Evolutionary conservation across 2,888 invertebrate genomes (phyloP), one percentile per base, ranked within the genome.

Genomic region (Clostera curtula): DNA sequence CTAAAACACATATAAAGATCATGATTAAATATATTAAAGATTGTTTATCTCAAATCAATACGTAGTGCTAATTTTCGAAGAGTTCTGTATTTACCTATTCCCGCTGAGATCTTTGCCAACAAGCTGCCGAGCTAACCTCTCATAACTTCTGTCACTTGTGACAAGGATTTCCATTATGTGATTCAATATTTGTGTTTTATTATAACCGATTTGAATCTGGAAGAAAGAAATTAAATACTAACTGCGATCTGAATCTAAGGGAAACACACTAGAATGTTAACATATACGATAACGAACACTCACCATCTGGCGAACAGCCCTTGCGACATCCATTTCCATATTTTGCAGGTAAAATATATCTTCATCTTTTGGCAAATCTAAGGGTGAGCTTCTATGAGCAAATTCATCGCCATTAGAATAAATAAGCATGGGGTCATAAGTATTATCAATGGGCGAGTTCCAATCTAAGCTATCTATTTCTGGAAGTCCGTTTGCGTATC

Each of bases 331-430:
- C 21, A 50, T 58, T 61, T 83, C 79, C 29, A 82, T 70, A 24
- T 63, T 72, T 49, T 61, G 54, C 11, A 82, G 29, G 19, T 64
- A 40, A 29, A 34, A 59, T 45, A 62, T 28, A 16, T 63, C 57
- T 36, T 67, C 63, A 33, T 46, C 57, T 23, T 76, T 77, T 29
- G 70, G 49, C 10, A 80, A 51, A 31, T 74, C 60, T 29, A 73
- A 60, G 24, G 68, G 56, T 41, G 72, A 72, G 23, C 79, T 79
- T 55, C 88, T 86, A 43, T 76, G 74, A 13, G 85, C 85, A 69
- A 89, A 89, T 25, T 86, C 85, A 27, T 87, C 66, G 21, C 91
- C 91, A 43, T 89, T 89, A 30, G 86, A 85, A 57, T 88, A 87
- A 35, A 87, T 75, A 42, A 90, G 59, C 56, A 85, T 83, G 5